These are phyloP conservation scores for Hemibagrus guttatus DNA, from an alignment of 2,797 vertebrate species.

Conservation along the genomic window DNA sequence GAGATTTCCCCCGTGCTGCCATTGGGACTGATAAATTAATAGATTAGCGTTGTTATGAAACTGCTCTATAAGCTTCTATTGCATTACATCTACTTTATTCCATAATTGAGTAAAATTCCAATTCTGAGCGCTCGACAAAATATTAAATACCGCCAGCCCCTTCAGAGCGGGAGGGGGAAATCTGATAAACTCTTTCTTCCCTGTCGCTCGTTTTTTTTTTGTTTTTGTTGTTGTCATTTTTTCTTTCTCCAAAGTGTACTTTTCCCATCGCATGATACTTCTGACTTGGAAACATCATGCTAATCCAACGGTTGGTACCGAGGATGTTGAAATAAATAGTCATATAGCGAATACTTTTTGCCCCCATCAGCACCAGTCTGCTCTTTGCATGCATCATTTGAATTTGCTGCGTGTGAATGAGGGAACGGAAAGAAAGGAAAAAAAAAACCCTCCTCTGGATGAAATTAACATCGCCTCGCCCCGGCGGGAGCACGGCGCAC, in stretches of 20 bases:
- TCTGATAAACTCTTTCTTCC: slow-evolving; percentile 54
- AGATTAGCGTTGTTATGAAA: slow-evolving; percentile 50
- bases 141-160: slow-evolving; percentile 57
- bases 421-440: slow-evolving; percentile 46
- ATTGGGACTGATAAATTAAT: slow-evolving; percentile 44
- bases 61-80: slow-evolving; percentile 20
- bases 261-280: slow-evolving; percentile 56
- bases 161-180: slow-evolving; percentile 53
- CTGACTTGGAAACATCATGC: slow-evolving; percentile 60
- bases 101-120: slow-evolving; percentile 57
- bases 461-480: slow-evolving; percentile 63
- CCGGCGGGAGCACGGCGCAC: not conserved
- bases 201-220: slow-evolving; percentile 25
- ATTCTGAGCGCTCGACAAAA: slow-evolving; percentile 56
- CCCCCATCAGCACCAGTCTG: slow-evolving; percentile 52
- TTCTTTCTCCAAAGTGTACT: slow-evolving; percentile 50
- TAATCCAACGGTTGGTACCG: slow-evolving; percentile 62
- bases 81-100: slow-evolving; percentile 35
- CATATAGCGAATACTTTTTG: slow-evolving; percentile 57
- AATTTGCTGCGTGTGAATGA: slow-evolving; percentile 66
- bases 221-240: not conserved
- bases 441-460: slow-evolving; percentile 45
- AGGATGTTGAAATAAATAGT: slow-evolving; percentile 64
- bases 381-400: slow-evolving; percentile 63
- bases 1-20: not conserved